Evolutionary conservation across 2,888 invertebrate genomes (phyloP).

Genomic region (Cepaea hortensis): DNA sequence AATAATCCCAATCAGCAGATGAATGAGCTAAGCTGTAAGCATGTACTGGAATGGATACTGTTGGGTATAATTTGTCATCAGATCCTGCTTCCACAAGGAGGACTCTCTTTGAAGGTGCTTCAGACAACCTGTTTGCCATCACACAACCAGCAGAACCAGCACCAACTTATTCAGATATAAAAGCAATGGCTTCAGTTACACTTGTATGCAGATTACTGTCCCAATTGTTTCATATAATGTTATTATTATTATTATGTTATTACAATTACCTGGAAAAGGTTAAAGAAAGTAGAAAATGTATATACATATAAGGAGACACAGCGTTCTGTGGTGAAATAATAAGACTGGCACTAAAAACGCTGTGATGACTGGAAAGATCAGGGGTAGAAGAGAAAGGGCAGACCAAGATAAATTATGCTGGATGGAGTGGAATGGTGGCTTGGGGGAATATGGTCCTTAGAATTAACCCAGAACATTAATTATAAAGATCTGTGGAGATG

Average conservation of each 20-base stretch:
- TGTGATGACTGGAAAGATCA: no score
- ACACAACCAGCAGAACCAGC: constrained; percentile 79
- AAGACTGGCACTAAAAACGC: no score
- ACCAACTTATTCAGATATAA: constrained; percentile 62
- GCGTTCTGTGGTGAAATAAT: no score
- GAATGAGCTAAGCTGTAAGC: constrained; percentile 59
- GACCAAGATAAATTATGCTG: no score
- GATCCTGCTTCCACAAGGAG: constrained; percentile 78
- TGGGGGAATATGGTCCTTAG: no score
- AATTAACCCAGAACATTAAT: no score
- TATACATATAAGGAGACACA: no score
- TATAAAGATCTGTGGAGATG: no score
- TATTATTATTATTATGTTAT: background rate
- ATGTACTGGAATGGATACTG: constrained; percentile 46
- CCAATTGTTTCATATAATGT: background rate
- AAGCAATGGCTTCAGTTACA: background rate
- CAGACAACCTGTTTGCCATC: constrained; percentile 77
- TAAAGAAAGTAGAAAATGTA: no score
- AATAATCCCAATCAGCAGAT: constrained; percentile 50
- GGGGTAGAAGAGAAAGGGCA: no score
- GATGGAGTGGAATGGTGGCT: no score
- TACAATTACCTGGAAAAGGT: no score
- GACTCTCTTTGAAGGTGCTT: constrained; percentile 70
- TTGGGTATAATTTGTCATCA: constrained; percentile 70
- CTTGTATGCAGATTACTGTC: background rate